phyloP scores from a whole-genome alignment of 2,113 vertebrate genomes.

The Azemiops feae region DNA sequence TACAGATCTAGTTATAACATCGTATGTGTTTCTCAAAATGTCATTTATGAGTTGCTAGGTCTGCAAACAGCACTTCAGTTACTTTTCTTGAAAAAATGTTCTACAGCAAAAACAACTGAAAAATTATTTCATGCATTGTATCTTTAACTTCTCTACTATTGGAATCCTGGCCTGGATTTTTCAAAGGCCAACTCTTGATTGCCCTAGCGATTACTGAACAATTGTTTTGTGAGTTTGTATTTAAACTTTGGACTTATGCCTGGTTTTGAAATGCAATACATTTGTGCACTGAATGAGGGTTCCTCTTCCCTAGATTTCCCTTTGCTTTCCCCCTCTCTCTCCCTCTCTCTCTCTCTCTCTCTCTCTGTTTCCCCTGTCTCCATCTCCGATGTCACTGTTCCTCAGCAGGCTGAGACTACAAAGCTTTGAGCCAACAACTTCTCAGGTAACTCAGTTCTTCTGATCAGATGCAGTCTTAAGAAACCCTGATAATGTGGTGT shows the following conservation, averaged over 20 bases:
- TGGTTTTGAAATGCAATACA: slow-evolving; percentile 40
- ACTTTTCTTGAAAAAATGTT: slow-evolving; percentile 19
- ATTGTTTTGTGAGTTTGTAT: slow-evolving; percentile 15
- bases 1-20: not conserved
- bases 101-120: not conserved
- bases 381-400: slow-evolving; percentile 10
- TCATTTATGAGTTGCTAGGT: not conserved
- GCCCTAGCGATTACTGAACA: slow-evolving; percentile 23
- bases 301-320: not conserved
- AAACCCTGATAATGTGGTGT: slow-evolving; percentile 31
- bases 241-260: slow-evolving; percentile 34
- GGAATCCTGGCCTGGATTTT: slow-evolving; percentile 38
- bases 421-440: slow-evolving; percentile 49
- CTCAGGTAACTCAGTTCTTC: slow-evolving; percentile 54
- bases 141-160: slow-evolving; percentile 17
- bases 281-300: not conserved
- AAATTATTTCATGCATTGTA: slow-evolving; percentile 26
- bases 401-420: slow-evolving; percentile 6
- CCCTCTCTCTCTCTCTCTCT: not conserved
- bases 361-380: not conserved
- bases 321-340: not conserved
- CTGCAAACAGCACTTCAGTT: not conserved
- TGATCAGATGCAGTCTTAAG: slow-evolving; percentile 48
- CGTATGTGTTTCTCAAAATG: not conserved
- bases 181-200: slow-evolving; percentile 41